These are phyloP conservation scores for Cyanocitta stelleri DNA, from an alignment of 2,113 vertebrate species.

Conservation along the genomic window DNA sequence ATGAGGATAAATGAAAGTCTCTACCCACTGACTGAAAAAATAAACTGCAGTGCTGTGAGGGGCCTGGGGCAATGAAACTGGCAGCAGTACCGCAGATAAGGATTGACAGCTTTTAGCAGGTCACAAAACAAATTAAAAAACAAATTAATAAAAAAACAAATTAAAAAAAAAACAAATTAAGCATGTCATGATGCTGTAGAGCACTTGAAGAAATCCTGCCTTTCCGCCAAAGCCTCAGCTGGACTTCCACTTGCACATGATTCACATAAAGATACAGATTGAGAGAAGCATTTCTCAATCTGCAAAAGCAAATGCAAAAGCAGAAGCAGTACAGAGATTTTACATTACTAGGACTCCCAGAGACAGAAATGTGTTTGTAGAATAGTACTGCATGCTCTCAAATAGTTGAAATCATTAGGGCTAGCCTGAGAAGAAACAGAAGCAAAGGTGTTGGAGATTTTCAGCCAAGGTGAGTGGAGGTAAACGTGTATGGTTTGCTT, in stretches of 20 bases:
- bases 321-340: neutral
- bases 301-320: neutral
- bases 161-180: neutral
- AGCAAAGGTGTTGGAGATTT: neutral
- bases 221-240: neutral
- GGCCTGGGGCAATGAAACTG: rapidly evolving
- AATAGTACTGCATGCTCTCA: neutral
- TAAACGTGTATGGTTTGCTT: neutral
- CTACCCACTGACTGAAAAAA: neutral
- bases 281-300: neutral
- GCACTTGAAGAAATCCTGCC: neutral
- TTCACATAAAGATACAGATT: neutral
- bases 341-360: neutral
- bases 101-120: neutral
- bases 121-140: neutral
- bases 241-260: neutral
- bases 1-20: neutral
- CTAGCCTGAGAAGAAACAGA: neutral
- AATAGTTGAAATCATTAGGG: neutral
- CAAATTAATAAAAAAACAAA: no score
- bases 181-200: neutral
- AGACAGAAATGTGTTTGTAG: neutral
- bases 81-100: neutral
- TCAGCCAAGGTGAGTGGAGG: neutral
- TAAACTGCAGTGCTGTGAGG: neutral